Percentiles rank a stretch among this genome's conserved stretches.
Conservation (phyloP, 35 echinoderm and acorn worm species). For the Heliocidaris tuberculata region DNA sequence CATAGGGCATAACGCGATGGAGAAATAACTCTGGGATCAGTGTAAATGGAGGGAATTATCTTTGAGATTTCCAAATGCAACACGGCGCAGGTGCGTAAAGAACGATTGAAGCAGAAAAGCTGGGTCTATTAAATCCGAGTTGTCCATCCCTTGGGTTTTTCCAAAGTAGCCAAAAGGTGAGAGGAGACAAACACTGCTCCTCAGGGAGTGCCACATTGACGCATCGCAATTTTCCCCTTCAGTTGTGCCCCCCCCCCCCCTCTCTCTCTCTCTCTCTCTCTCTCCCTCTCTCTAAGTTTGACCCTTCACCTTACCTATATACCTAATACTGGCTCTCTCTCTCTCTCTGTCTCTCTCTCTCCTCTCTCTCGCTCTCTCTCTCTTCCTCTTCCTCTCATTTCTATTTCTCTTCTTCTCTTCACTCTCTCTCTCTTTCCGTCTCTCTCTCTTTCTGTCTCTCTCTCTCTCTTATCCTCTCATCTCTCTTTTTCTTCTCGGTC, state of each 20-base stretch:
- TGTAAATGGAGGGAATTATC: background rate
- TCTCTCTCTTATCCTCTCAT: background rate
- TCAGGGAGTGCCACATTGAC: background rate
- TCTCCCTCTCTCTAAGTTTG: background rate
- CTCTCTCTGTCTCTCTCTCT: no score
- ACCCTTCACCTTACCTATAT: no score
- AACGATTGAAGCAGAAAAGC: background rate
- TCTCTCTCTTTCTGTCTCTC: background rate
- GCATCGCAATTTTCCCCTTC: background rate
- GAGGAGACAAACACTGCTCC: background rate
- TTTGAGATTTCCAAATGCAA: background rate
- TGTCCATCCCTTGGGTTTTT: background rate
- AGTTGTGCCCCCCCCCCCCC: background rate
- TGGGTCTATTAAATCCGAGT: background rate
- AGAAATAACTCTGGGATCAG: background rate
- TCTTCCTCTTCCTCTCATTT: background rate
- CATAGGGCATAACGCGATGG: background rate
- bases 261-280: background rate
- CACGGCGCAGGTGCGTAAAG: background rate
- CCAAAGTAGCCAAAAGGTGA: background rate
- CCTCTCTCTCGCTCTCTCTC: no score
- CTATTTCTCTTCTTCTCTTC: background rate
- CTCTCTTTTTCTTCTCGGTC: background rate
- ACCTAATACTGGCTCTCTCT: no score
- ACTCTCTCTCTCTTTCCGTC: background rate